Evolutionary conservation across 2,113 vertebrate species (phyloP).

Genomic region (Myotis davidii): DNA sequence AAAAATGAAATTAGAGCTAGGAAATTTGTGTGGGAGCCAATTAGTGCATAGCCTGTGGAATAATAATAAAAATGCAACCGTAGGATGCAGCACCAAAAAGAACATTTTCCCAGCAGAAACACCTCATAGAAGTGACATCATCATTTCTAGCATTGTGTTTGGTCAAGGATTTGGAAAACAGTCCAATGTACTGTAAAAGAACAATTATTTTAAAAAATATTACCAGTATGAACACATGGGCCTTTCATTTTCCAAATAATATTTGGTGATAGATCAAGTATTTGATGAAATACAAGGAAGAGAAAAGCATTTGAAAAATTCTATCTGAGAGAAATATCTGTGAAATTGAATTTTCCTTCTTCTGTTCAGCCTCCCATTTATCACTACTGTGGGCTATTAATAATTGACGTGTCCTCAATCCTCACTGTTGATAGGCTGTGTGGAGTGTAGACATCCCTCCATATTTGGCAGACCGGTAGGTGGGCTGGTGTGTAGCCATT

Average conservation of each 20-base stretch:
- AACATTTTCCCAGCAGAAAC: slow-evolving; percentile 46
- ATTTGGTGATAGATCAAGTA: background rate
- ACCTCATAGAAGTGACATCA: background rate
- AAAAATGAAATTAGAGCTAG: slow-evolving; percentile 60
- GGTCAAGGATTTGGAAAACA: slow-evolving; percentile 10
- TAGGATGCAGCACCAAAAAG: background rate
- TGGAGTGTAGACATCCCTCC: background rate
- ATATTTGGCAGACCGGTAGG: background rate
- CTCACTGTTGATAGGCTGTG: background rate
- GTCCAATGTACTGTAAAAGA: background rate
- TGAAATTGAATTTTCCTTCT: slow-evolving; percentile 14
- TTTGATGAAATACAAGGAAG: slow-evolving; percentile 24
- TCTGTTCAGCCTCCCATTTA: background rate
- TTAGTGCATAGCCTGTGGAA: slow-evolving; percentile 54
- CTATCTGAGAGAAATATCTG: background rate
- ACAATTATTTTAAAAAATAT: background rate
- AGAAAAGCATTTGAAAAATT: slow-evolving; percentile 29
- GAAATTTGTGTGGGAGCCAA: slow-evolving; percentile 59
- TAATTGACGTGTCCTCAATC: background rate
- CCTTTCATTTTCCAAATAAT: slow-evolving; percentile 42
- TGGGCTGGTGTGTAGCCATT: background rate
- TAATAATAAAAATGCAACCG: slow-evolving; percentile 53
- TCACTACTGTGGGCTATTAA: background rate
- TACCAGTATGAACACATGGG: background rate
- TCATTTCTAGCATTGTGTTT: background rate